Evolutionary conservation across 2,888 invertebrate genomes (phyloP).

Genomic region (Archaeoteleia sp.): DNA sequence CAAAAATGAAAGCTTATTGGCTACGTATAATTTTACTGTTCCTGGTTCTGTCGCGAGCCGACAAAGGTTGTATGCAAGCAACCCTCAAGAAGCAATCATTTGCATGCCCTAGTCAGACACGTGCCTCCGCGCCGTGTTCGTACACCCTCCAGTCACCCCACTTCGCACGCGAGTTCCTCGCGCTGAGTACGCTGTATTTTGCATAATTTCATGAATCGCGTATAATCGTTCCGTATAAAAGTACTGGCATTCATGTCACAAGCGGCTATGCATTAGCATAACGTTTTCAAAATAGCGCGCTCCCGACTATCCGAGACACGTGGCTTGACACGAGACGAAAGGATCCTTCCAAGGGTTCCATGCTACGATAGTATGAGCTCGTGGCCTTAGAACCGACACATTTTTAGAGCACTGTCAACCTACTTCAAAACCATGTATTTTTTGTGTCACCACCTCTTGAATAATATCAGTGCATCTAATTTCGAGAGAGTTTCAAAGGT

Average conservation of each 20-base stretch:
- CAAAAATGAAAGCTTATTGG: too few species aligned
- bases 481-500: too few species aligned
- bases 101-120: slow-evolving; percentile 63
- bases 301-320: slow-evolving; percentile 58
- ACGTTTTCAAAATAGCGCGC: slow-evolving; percentile 60
- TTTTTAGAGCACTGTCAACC: slow-evolving; percentile 5
- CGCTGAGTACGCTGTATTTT: slow-evolving; percentile 54
- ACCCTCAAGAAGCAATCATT: slow-evolving; percentile 64
- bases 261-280: slow-evolving; percentile 62
- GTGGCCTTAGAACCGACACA: slow-evolving; percentile 3
- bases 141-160: slow-evolving; percentile 56
- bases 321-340: slow-evolving; percentile 57
- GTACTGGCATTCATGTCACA: slow-evolving; percentile 53
- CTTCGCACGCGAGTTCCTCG: slow-evolving; percentile 46
- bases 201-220: slow-evolving; percentile 70
- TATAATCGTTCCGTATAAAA: slow-evolving; percentile 60
- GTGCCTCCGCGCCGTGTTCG: slow-evolving; percentile 48
- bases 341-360: slow-evolving; percentile 40
- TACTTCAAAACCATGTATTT: neutral
- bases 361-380: slow-evolving; percentile 27
- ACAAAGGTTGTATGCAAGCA: slow-evolving; percentile 55
- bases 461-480: too few species aligned
- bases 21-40: slow-evolving; percentile 24
- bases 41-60: slow-evolving; percentile 25
- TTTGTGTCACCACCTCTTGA: neutral